phyloP scores from a whole-genome alignment of 2,113 vertebrate species.

The Carassius carassius region DNA sequence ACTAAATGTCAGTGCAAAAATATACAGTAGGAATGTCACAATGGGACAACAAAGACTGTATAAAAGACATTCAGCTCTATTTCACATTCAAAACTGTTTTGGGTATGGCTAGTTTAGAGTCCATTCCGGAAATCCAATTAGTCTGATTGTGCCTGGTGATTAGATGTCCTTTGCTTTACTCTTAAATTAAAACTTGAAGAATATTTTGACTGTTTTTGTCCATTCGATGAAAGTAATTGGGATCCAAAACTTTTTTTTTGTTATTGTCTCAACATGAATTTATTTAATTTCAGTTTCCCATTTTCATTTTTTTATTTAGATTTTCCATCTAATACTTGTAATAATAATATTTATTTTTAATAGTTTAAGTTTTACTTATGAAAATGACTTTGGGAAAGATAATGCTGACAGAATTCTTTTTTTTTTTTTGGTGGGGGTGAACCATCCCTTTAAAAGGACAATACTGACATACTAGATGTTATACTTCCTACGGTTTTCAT shows the following conservation, averaged over 20 bases:
- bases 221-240: neutral
- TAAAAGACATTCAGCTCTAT: neutral
- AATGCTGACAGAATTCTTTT: neutral
- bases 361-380: neutral
- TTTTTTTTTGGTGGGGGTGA: neutral
- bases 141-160: neutral
- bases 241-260: neutral
- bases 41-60: neutral
- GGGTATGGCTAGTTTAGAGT: neutral
- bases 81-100: neutral
- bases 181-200: neutral
- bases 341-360: neutral
- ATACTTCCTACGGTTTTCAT: neutral
- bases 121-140: neutral
- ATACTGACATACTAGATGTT: neutral
- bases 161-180: conserved; percentile 1
- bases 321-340: neutral
- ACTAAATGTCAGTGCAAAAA: neutral
- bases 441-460: neutral
- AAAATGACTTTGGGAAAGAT: neutral
- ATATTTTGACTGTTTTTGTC: neutral
- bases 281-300: neutral
- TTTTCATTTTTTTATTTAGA: neutral
- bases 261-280: neutral
- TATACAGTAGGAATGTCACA: neutral